A percentile compares a stretch with the other conserved stretches of the same genome.
phyloP scores from a whole-genome alignment of 2,888 invertebrate genomes.

The Drosophila engyochracea region DNA sequence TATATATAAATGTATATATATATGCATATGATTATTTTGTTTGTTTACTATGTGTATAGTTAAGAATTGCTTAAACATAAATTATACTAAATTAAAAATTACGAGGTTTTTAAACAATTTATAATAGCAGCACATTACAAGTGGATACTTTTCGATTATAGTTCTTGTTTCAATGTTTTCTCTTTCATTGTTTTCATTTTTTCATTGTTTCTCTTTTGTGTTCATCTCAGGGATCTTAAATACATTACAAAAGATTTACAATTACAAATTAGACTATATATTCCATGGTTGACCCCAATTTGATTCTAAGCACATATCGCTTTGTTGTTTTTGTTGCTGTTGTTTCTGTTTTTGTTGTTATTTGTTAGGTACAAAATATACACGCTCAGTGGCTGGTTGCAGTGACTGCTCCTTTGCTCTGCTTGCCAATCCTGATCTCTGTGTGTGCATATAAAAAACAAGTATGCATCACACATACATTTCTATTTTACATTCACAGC shows the following conservation, averaged over 20 bases:
- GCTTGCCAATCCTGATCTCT: conserved; percentile 20
- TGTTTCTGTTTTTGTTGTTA: conserved; percentile 13
- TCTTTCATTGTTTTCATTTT: conserved; percentile 10
- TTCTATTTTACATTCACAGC: conserved; percentile 67
- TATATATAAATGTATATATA: conserved; percentile 4
- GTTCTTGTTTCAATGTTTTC: conserved; percentile 14
- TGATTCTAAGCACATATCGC: conserved; percentile 25
- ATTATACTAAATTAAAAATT: conserved; percentile 74
- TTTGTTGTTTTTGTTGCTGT: conserved; percentile 4
- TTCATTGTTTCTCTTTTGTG: conserved; percentile 6
- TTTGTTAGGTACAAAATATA: conserved; percentile 58
- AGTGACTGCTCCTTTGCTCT: background rate
- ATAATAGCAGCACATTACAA: conserved; percentile 52
- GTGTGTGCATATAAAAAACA: conserved; percentile 38
- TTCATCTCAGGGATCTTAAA: conserved; percentile 18
- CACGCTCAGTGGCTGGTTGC: conserved; percentile 20
- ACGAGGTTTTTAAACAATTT: conserved; percentile 68
- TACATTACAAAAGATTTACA: conserved; percentile 46
- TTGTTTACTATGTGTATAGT: conserved; percentile 56
- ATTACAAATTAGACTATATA: conserved; percentile 58
- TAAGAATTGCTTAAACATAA: conserved; percentile 67
- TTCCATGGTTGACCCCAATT: conserved; percentile 24
- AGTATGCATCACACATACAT: conserved; percentile 45
- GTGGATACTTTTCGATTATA: conserved; percentile 38
- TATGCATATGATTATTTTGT: conserved; percentile 36